Conservation (phyloP, 1,140 invertebrate genomes). For the Chironomus tepperi region DNA sequence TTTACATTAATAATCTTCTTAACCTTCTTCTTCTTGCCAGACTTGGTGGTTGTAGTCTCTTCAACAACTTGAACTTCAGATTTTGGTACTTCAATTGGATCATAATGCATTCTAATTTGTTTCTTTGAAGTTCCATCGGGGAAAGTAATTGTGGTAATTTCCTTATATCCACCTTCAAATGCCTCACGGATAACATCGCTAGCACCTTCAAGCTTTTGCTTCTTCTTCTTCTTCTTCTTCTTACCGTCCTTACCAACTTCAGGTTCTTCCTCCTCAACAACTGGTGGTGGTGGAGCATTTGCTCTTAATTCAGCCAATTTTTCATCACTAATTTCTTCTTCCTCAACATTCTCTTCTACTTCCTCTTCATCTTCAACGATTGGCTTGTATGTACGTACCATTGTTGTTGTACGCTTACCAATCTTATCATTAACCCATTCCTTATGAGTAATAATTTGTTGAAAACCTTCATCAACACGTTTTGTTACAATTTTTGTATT, state of each 20-base stretch:
- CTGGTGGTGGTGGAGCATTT: neutral
- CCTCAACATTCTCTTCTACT: constrained; percentile 23
- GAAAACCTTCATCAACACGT: constrained; percentile 37
- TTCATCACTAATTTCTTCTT: constrained; percentile 24
- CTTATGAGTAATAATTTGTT: constrained; percentile 34
- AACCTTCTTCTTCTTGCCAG: constrained; percentile 18
- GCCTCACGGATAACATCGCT: constrained; percentile 3
- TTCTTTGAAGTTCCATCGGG: neutral
- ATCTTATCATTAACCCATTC: constrained; percentile 36
- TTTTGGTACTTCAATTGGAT: constrained; percentile 25
- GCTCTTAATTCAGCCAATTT: constrained; percentile 7
- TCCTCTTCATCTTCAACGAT: constrained; percentile 32
- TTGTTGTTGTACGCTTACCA: constrained; percentile 34
- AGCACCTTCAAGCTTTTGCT: constrained; percentile 19
- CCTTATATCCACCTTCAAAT: neutral
- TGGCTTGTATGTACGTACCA: constrained; percentile 34
- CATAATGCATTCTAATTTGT: neutral
- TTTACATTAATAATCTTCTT: constrained; percentile 4
- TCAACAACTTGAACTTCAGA: constrained; percentile 18
- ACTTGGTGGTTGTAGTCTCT: neutral
- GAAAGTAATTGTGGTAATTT: neutral
- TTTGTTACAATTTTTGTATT: constrained; percentile 35
- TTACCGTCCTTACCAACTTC: neutral
- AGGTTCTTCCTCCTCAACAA: neutral
- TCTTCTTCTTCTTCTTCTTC: constrained; percentile 10